phyloP scores from a whole-genome alignment of 2,888 invertebrate genomes.

The Nomada fabriciana region DNA sequence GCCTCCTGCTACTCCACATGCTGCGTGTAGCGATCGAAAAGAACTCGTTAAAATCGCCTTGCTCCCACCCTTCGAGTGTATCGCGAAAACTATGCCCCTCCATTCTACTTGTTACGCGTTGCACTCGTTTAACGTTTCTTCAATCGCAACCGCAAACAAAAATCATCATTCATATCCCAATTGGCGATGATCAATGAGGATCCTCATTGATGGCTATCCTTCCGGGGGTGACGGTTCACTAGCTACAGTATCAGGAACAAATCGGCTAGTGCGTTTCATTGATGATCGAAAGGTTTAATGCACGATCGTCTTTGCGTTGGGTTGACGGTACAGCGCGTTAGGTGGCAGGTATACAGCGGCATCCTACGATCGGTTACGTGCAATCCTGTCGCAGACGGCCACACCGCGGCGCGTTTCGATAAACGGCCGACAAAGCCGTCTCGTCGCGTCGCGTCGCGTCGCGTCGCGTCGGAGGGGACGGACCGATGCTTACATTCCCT shows the following conservation, averaged over 20 bases:
- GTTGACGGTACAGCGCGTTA: neutral
- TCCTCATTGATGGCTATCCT: too few species aligned
- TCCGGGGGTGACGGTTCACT: too few species aligned
- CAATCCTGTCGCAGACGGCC: slow-evolving; percentile 49
- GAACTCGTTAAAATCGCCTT: slow-evolving; percentile 8
- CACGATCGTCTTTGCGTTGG: slow-evolving; percentile 11
- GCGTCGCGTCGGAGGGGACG: slow-evolving; percentile 62
- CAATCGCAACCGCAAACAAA: neutral
- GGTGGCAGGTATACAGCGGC: slow-evolving; percentile 15
- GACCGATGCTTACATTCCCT: slow-evolving; percentile 69
- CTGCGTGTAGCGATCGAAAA: slow-evolving; percentile 32
- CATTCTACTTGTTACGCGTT: neutral
- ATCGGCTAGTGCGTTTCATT: neutral
- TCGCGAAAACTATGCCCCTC: neutral
- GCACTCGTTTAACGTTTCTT: neutral
- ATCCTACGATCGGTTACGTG: slow-evolving; percentile 51
- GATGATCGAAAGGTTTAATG: neutral
- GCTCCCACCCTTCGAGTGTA: neutral
- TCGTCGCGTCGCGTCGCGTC: slow-evolving; percentile 36
- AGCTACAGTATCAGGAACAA: too few species aligned
- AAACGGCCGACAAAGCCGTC: too few species aligned
- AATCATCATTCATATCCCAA: neutral
- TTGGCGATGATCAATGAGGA: neutral
- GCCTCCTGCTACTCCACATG: slow-evolving; percentile 29
- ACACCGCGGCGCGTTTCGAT: slow-evolving; percentile 41